phyloP scores from a whole-genome alignment of 2,888 invertebrate species.

The Terebella lapidaria region DNA sequence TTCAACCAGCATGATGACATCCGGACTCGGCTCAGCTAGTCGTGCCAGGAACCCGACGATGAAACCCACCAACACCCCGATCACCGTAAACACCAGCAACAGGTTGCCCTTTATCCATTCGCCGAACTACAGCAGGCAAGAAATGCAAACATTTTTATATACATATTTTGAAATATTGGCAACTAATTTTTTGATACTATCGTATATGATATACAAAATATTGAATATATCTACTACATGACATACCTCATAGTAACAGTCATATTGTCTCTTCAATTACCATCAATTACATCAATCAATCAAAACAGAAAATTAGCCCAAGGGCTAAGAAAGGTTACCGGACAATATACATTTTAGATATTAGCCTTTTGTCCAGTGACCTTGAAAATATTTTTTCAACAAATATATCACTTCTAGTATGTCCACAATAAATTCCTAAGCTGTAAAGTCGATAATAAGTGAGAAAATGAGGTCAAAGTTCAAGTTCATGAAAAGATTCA shows the following conservation, averaged over 20 bases:
- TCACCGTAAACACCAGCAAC: constrained; percentile 61
- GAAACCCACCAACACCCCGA: constrained; percentile 61
- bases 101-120: constrained; percentile 54
- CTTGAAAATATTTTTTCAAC: no score
- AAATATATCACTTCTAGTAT: no score
- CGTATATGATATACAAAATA: not conserved
- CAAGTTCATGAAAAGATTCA: no score
- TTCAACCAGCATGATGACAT: constrained; percentile 60
- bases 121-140: constrained; percentile 3
- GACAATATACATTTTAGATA: no score
- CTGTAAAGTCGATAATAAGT: no score
- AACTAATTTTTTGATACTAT: not conserved
- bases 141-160: not conserved
- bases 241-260: no score
- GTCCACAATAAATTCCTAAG: no score
- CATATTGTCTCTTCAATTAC: no score
- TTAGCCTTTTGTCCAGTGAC: no score
- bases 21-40: constrained; percentile 53
- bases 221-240: not conserved
- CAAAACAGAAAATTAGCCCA: not conserved
- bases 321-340: no score
- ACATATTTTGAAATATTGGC: not conserved
- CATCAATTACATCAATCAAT: no score
- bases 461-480: no score
- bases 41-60: constrained; percentile 60